Conservation (phyloP, 1,140 invertebrate species). For the Drosophila asahinai region DNA sequence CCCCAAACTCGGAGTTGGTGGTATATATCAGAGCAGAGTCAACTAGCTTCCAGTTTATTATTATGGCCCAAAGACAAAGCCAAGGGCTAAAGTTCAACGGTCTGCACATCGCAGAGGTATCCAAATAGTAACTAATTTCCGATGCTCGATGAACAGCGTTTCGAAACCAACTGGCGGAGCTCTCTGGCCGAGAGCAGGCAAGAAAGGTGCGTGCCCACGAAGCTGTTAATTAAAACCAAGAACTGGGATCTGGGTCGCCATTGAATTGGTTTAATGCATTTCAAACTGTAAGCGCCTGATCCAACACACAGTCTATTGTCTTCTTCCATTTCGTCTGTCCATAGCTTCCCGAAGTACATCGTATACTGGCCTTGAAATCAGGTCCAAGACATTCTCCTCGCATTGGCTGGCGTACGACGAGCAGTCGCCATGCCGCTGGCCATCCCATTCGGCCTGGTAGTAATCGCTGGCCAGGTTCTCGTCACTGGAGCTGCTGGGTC, state of each 20-base stretch:
- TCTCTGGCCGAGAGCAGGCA: background rate
- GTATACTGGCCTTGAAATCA: slow-evolving; percentile 56
- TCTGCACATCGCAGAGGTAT: slow-evolving; percentile 11
- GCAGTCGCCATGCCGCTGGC: slow-evolving; percentile 70
- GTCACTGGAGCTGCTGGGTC: slow-evolving; percentile 87
- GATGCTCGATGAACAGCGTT: slow-evolving; percentile 24
- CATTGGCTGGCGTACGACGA: slow-evolving; percentile 73
- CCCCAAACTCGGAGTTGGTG: slow-evolving; percentile 48
- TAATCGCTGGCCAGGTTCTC: slow-evolving; percentile 86
- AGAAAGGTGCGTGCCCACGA: slow-evolving; percentile 40
- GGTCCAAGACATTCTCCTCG: slow-evolving; percentile 60
- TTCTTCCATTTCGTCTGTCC: slow-evolving; percentile 14
- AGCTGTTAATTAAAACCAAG: slow-evolving; percentile 51
- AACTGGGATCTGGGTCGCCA: slow-evolving; percentile 34
- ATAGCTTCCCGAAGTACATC: slow-evolving; percentile 15
- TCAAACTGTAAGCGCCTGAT: slow-evolving; percentile 38
- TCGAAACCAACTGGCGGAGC: slow-evolving; percentile 24
- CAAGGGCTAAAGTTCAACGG: slow-evolving; percentile 1
- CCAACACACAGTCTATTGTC: slow-evolving; percentile 20
- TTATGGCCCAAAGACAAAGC: slow-evolving; percentile 19
- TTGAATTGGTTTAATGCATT: slow-evolving; percentile 60
- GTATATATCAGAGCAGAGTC: slow-evolving; percentile 17
- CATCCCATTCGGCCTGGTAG: slow-evolving; percentile 86
- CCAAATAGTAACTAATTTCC: slow-evolving; percentile 1
- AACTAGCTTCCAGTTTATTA: slow-evolving; percentile 6